These are phyloP conservation scores for Heliconius nattereri DNA, from an alignment of 1,140 invertebrate genomes.

Conservation along the genomic window DNA sequence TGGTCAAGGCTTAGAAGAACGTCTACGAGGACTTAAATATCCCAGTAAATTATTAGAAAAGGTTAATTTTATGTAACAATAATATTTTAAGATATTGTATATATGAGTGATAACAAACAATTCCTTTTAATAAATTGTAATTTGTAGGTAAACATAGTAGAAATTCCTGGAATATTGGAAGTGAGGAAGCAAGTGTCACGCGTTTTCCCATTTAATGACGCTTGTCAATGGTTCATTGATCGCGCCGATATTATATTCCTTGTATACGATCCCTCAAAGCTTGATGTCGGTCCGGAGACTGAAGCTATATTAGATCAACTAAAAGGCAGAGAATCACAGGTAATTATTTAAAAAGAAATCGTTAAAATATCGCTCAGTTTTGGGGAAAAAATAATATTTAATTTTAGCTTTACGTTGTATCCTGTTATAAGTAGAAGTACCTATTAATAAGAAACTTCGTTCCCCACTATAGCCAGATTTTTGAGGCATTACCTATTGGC, in stretches of 20 bases:
- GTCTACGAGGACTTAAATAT: conserved; percentile 90
- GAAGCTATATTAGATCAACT: conserved; percentile 96
- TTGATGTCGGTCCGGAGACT: conserved; percentile 96
- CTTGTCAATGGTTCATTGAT: conserved; percentile 97
- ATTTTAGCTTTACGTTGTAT: too few relatives aligned
- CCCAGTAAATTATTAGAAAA: conserved; percentile 93
- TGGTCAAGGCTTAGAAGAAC: conserved; percentile 94
- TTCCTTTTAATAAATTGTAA: conserved; percentile 6
- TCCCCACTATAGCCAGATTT: too few relatives aligned
- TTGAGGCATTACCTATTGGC: too few relatives aligned
- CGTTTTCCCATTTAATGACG: conserved; percentile 96
- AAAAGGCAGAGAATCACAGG: conserved; percentile 95
- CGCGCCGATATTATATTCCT: conserved; percentile 97
- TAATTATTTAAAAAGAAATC: conserved; percentile 57
- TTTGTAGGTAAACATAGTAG: conserved; percentile 94
- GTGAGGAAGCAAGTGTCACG: conserved; percentile 95
- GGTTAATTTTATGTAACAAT: conserved; percentile 77
- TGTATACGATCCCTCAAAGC: conserved; percentile 96
- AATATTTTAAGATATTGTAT: not conserved
- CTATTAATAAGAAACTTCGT: too few relatives aligned
- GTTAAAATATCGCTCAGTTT: not conserved
- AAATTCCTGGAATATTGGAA: conserved; percentile 97
- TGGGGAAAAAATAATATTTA: too few relatives aligned
- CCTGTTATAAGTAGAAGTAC: too few relatives aligned
- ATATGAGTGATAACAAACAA: not conserved